phyloP scores from a whole-genome alignment of 1,140 invertebrate species.

The Oppia nitens region DNA sequence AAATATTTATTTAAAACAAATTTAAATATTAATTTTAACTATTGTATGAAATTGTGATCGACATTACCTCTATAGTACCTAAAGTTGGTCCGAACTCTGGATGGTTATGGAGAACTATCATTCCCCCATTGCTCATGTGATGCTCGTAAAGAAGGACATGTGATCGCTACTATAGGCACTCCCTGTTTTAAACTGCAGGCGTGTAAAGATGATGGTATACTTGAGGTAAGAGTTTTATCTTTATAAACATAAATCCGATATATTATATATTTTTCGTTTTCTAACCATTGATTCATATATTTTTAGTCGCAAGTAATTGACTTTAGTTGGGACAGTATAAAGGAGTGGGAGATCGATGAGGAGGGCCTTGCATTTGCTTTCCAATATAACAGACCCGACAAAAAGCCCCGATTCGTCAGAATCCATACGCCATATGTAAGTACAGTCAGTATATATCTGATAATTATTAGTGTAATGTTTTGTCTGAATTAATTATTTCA shows the following conservation, averaged over 20 bases:
- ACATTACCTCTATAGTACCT: conserved; percentile 57
- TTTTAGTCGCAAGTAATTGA: conserved; percentile 55
- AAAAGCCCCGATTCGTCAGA: conserved; percentile 65
- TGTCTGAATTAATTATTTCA: conserved; percentile 13
- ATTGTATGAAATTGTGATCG: neutral
- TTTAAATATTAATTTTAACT: neutral
- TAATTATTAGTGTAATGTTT: conserved; percentile 7
- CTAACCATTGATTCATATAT: conserved; percentile 1
- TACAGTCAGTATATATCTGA: conserved; percentile 22
- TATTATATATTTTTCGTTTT: neutral
- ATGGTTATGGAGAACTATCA: conserved; percentile 76
- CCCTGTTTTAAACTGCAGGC: conserved; percentile 64
- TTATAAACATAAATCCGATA: neutral
- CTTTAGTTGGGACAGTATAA: conserved; percentile 60
- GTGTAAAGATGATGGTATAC: conserved; percentile 64
- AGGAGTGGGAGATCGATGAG: conserved; percentile 71
- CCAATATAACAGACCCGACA: conserved; percentile 62
- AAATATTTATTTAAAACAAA: conserved; percentile 11
- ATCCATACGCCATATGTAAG: conserved; percentile 81
- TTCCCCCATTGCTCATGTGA: conserved; percentile 92
- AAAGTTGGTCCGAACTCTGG: conserved; percentile 59
- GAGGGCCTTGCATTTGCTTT: conserved; percentile 76
- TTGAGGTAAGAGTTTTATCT: conserved; percentile 39
- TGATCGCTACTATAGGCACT: conserved; percentile 56
- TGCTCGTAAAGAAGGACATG: conserved; percentile 76